Percentiles rank a stretch among this genome's conserved stretches.
Conservation (phyloP, 2,888 invertebrate genomes). For the Rotaria socialis region DNA sequence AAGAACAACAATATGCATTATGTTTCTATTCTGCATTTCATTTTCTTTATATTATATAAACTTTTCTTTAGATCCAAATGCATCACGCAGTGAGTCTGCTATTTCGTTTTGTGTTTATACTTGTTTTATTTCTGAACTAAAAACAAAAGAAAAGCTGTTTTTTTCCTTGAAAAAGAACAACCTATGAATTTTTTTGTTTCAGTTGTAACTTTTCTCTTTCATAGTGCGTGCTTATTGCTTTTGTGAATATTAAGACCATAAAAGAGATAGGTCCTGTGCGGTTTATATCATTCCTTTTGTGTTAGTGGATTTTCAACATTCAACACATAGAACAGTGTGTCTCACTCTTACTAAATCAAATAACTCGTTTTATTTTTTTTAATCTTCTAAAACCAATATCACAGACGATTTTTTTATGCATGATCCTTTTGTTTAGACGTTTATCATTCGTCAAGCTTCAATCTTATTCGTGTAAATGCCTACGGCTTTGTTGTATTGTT, state of each 20-base stretch:
- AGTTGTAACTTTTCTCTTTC: neutral
- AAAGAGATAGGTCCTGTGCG: neutral
- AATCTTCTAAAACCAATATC: neutral
- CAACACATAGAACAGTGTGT: slow-evolving; percentile 12
- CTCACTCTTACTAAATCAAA: neutral
- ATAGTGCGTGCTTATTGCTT: neutral
- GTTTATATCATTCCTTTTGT: neutral
- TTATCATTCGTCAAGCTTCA: slow-evolving; percentile 12
- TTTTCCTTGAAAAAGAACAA: too few species aligned
- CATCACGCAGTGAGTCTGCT: slow-evolving; percentile 32
- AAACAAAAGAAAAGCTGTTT: neutral
- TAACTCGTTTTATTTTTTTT: neutral
- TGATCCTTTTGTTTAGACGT: slow-evolving; percentile 2
- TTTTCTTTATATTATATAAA: too few species aligned
- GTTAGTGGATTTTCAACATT: neutral
- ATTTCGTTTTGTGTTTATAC: neutral
- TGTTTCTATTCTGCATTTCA: neutral
- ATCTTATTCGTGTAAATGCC: neutral
- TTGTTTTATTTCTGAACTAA: neutral
- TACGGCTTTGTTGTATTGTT: slow-evolving; percentile 8
- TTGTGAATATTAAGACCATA: neutral
- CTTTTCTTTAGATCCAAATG: slow-evolving; percentile 36
- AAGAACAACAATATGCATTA: neutral
- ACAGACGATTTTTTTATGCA: neutral
- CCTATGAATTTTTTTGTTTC: too few species aligned